These are phyloP conservation scores for Protaetia brevitarsis DNA, from an alignment of 1,140 invertebrate species.

Conservation along the genomic window DNA sequence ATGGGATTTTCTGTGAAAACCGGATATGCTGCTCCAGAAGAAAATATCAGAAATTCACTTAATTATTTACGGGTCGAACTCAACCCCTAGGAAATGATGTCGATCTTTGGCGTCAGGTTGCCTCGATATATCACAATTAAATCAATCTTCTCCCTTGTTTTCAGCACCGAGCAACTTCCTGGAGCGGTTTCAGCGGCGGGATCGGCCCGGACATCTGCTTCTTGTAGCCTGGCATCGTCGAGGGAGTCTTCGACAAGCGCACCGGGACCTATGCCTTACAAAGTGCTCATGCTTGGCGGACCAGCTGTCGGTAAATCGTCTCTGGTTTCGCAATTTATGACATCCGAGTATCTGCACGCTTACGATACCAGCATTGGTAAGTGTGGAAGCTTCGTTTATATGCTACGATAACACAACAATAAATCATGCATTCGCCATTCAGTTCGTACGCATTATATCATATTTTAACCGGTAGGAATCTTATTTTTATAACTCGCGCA, in stretches of 20 bases:
- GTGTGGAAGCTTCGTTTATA: too few species aligned
- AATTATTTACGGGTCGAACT: too few species aligned
- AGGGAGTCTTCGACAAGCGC: conserved; percentile 53
- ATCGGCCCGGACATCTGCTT: conserved; percentile 70
- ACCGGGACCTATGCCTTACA: conserved; percentile 54
- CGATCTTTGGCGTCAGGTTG: too few species aligned
- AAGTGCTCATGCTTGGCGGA: conserved; percentile 83
- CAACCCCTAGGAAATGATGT: too few species aligned
- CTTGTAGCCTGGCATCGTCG: conserved; percentile 63
- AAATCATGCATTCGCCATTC: too few species aligned
- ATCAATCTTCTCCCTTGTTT: conserved; percentile 29
- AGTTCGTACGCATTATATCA: too few species aligned
- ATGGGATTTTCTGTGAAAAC: too few species aligned
- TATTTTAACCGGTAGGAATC: too few species aligned
- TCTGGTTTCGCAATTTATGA: conserved; percentile 94
- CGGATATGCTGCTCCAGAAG: too few species aligned
- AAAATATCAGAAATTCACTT: too few species aligned
- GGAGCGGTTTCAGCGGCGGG: conserved; percentile 59
- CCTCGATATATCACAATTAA: not conserved
- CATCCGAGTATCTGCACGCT: conserved; percentile 92
- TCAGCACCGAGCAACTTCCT: conserved; percentile 68
- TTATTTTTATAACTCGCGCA: too few species aligned
- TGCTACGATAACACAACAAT: too few species aligned
- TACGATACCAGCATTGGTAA: conserved; percentile 86
- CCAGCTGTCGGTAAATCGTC: conserved; percentile 90